Evolutionary conservation across 2,888 invertebrate species (phyloP).

Genomic region (Drosophila subsilvestris): DNA sequence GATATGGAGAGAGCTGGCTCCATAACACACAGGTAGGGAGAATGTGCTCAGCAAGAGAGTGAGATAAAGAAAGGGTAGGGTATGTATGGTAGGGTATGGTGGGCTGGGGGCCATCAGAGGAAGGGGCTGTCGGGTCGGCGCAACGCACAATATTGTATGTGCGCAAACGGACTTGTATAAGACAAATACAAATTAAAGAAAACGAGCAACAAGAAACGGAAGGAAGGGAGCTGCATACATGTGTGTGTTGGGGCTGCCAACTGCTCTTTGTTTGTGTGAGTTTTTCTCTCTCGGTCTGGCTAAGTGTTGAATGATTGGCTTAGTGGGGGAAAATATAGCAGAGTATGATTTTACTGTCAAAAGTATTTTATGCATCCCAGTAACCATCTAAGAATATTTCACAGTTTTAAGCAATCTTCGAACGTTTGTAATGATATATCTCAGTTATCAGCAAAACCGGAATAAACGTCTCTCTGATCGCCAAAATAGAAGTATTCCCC

Average conservation of each 20-base stretch:
- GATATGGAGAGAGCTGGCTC: constrained; percentile 34
- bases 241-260: constrained; percentile 29
- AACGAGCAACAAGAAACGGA: constrained; percentile 62
- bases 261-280: constrained; percentile 18
- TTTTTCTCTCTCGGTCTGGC: neutral
- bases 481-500: constrained; percentile 6
- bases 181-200: constrained; percentile 55
- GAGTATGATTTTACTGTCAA: constrained; percentile 40
- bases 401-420: neutral
- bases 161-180: constrained; percentile 75
- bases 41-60: constrained; percentile 7
- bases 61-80: constrained; percentile 7
- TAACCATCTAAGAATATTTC: neutral
- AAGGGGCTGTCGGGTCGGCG: constrained; percentile 30
- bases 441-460: neutral
- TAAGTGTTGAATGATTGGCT: constrained; percentile 1
- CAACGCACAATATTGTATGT: constrained; percentile 67
- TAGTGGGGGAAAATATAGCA: constrained; percentile 26
- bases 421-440: neutral
- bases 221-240: constrained; percentile 62
- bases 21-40: constrained; percentile 63
- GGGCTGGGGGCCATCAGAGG: neutral
- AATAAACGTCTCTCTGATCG: neutral
- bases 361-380: constrained; percentile 4
- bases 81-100: neutral